Base-by-base conservation (phyloP, 2,888 invertebrate genomes). In the Luperina nickerlii region DNA sequence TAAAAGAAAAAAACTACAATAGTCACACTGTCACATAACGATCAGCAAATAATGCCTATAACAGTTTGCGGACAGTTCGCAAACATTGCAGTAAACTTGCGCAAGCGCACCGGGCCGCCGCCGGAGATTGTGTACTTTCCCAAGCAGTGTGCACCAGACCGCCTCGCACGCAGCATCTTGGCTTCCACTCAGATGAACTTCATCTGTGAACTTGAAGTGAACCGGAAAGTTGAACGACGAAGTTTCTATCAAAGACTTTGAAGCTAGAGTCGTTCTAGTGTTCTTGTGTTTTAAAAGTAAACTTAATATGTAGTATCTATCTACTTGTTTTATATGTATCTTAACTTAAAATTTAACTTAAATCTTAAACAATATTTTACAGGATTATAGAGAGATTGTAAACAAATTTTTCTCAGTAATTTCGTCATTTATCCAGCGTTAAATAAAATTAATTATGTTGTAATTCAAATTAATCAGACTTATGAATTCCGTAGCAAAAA, bases 11-110 rank as follows among this genome's bases (percentile, higher is more conserved):
- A 85, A 82, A 45, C 65, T 63, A 63, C 32, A 82, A 51, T 57
- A 77, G 68, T 45, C 73, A 75, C 79, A 77, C 45, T 73, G 66
- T 51, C 76, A 57, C 65, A 60, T 7, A 48, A 15, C 54, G 42
- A 62, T 80, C 85, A 76, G 75, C 60, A 76, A 79, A 85, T 85
- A 82, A 69, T 70, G n/a, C 32, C n/a, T 83, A 38, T 77, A 86
- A 79, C 74, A 73, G 79, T 76, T 70, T 71, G 62, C 82, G 66
- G 63, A 72, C 60, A 65, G 63, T 76, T 76, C 62, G 82, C 85
- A 82, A 86, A 87, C 76, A 82, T 86, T 87, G 79, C 85, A 70
- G 32, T 62, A 45, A n/a, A 68, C 65, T 87, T 87, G 87, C 87
- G 87, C 87, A 87, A 87, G 79, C 74, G 81, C 83, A 76, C 54